Evolutionary conservation across 2,113 vertebrate species (phyloP).

Genomic region (Echinops telfairi): DNA sequence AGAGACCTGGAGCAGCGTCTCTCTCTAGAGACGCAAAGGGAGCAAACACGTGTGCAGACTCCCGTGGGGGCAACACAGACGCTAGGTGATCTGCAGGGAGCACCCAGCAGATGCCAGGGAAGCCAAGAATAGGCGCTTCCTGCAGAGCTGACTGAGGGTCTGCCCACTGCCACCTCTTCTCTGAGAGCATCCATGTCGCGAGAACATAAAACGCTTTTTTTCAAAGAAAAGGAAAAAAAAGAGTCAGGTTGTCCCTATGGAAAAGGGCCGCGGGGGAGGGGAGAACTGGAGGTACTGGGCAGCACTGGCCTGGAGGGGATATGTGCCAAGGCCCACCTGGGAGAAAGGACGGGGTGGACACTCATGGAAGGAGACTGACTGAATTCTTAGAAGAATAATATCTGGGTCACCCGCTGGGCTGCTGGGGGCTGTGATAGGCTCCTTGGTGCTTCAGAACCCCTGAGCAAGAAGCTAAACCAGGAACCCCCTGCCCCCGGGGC

Average conservation of each 20-base stretch:
- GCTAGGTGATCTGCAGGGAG: neutral
- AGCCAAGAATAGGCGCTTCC: neutral
- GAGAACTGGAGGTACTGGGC: too few species aligned
- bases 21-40: too few species aligned
- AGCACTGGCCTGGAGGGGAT: neutral
- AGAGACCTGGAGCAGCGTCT: too few species aligned
- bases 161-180: too few species aligned
- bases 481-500: fast-evolving
- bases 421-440: fast-evolving
- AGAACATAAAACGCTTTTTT: too few species aligned
- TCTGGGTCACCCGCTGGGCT: slow-evolving; percentile 48
- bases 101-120: neutral
- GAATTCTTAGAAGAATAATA: slow-evolving; percentile 49
- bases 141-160: neutral
- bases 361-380: slow-evolving; percentile 9
- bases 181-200: too few species aligned
- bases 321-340: fast-evolving
- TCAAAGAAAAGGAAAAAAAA: neutral
- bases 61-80: neutral
- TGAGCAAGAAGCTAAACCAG: neutral
- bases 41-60: neutral
- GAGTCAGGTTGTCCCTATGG: neutral
- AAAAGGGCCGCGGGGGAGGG: too few species aligned
- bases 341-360: neutral
- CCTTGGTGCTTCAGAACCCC: neutral